Conservation (phyloP, 1,140 invertebrate species). For the Aphelenchoides fujianensis region DNA sequence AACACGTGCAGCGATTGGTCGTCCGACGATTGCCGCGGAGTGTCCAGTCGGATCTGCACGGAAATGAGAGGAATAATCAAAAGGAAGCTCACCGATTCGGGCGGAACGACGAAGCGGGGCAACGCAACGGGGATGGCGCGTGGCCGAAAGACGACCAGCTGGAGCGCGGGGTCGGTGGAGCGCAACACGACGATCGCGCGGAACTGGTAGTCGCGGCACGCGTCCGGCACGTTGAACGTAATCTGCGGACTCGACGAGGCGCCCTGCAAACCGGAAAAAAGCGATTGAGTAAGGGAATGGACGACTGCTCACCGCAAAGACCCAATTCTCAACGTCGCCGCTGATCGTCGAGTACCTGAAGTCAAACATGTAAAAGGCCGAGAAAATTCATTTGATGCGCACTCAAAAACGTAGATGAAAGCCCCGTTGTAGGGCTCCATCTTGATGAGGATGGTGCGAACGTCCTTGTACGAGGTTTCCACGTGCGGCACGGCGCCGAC, state of each 20-base stretch:
- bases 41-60: constrained; percentile 46
- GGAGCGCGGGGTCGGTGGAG: constrained; percentile 38
- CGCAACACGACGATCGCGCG: constrained; percentile 43
- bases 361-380: too few relatives aligned
- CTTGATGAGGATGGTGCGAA: constrained; percentile 36
- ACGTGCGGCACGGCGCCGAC: neutral
- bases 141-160: constrained; percentile 41
- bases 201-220: constrained; percentile 51
- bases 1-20: constrained; percentile 40
- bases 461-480: constrained; percentile 37
- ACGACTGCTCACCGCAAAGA: constrained; percentile 43
- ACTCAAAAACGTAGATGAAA: constrained; percentile 50
- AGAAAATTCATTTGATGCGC: too few relatives aligned
- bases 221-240: constrained; percentile 40
- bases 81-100: constrained; percentile 33
- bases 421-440: constrained; percentile 34
- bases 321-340: constrained; percentile 37
- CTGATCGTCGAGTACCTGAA: constrained; percentile 39
- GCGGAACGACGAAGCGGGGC: constrained; percentile 37
- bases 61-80: constrained; percentile 15
- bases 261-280: constrained; percentile 35
- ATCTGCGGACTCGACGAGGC: constrained; percentile 48
- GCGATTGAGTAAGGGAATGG: neutral
- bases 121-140: constrained; percentile 37
- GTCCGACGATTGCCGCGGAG: constrained; percentile 41